Evolutionary conservation across 2,113 vertebrate genomes (phyloP), one percentile per base, ranked within the genome.

Genomic region (Oreocharis arfaki): DNA sequence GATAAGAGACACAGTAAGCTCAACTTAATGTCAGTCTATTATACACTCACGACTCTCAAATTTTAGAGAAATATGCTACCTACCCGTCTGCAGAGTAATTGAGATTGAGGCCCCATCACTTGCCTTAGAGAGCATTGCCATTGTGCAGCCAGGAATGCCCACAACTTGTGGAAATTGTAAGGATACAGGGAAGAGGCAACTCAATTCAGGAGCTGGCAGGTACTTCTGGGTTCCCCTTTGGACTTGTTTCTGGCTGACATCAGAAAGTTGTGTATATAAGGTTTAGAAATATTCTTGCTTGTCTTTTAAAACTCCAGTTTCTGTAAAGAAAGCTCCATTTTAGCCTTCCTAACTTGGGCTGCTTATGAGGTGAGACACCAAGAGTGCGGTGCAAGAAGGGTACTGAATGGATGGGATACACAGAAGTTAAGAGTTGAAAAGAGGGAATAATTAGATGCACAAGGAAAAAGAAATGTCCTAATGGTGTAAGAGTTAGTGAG

Each of bases 81-180:
- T 56, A 35, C 27, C 13, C 0, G n/a, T 27, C 33, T 33, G 26
- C 42, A 41, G 35, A 55, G 16, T 22, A 50, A 50, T 24, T 0
- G 1, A 57, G 32, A 53, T 8, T 20, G 42, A 78, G 56, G 30
- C 32, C 13, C 27, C 2, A 1, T 35, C 60, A n/a, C 22, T 71
- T 71, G 11, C 30, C 9, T 37, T 53, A 32, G 53, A 57, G 32
- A 87, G 42, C 16, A 37, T 4, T 59, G 47, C 11, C 42, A 23
- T 16, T 18, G 28, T 17, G 22, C 57, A 75, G 27, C 9, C 52
- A 77, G 37, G 52, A 68, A 37, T 22, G 23, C 24, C 59, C 42
- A 57, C 0, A 0, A 42, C 55, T 77, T 42, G 35, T 4, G 19
- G 65, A 63, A 63, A 82, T 35, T 63, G 41, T 1, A 2, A 61